Evolutionary conservation across 1,140 invertebrate species (phyloP).

Genomic region (Cherax destructor): DNA sequence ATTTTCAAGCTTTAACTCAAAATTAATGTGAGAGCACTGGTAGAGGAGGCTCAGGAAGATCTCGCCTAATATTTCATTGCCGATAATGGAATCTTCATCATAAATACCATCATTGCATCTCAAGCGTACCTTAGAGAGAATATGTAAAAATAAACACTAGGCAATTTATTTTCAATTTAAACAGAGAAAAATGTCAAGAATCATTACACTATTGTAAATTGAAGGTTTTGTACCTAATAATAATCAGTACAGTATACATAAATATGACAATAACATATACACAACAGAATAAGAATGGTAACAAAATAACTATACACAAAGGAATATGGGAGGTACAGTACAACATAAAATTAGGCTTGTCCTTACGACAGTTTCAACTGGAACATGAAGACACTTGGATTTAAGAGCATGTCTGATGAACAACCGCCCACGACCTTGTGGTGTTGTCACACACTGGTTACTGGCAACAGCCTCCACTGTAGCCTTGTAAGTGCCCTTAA

Average conservation of each 20-base stretch:
- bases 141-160: neutral
- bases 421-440: constrained; percentile 78
- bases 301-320: too few relatives aligned
- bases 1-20: constrained; percentile 78
- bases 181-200: neutral
- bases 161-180: neutral
- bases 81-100: constrained; percentile 75
- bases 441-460: constrained; percentile 76
- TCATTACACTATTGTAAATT: neutral
- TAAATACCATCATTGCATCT: constrained; percentile 69
- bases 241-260: too few relatives aligned
- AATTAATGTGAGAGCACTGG: constrained; percentile 78
- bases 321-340: neutral
- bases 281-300: too few relatives aligned
- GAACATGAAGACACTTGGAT: constrained; percentile 79
- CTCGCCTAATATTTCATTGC: constrained; percentile 79
- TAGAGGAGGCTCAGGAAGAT: constrained; percentile 80
- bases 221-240: too few relatives aligned
- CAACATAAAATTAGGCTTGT: neutral
- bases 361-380: constrained; percentile 78
- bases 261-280: too few relatives aligned
- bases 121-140: constrained; percentile 64
- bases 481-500: constrained; percentile 39
- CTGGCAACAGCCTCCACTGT: constrained; percentile 76
- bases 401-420: constrained; percentile 79